Evolutionary conservation across 2,888 invertebrate species (phyloP), one percentile per base, ranked within the genome.

Genomic region (Timema cristinae): DNA sequence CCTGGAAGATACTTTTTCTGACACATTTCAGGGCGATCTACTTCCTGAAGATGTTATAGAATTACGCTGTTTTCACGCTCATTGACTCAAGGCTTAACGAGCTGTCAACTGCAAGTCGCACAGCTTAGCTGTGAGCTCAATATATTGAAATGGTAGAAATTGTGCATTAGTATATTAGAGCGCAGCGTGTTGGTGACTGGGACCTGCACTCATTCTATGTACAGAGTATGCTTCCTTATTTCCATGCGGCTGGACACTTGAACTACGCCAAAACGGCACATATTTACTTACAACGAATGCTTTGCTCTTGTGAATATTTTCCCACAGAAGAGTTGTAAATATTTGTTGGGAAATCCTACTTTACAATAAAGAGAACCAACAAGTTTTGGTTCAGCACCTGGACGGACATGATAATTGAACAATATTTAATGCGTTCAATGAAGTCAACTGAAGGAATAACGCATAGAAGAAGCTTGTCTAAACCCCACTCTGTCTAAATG

Each of bases 301-400:
- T 56, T 8, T 6, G n/a, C 11, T 56, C 6, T 6, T 7, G 56
- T 11, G 13, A 13, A 11, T 56, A n/a, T 56, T 11, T 56, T 5
- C n/a, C 56, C 13, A 8, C 13, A 8, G n/a, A 56, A 8, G 8
- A 56, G 11, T 56, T 11, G 56, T 1, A 56, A 56, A 7, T 15
- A 11, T 56, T 56, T 56, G 56, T 56, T 7, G 56, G 56, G 56
- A 56, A 56, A 56, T 56, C 56, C 8, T 56, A 56, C 13, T 56
- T 56, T 56, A 56, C 56, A 8, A 56, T 56, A 11, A 56, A 13
- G n/a, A 56, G 8, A 56, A 56, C 56, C 2, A 13, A 56, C 56
- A 56, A 56, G 56, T 56, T 8, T 56, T 56, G 56, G 56, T 52
- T n/a, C 32, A 4, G 32, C 32, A 32, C 32, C 32, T 32, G 54